Evolutionary conservation across 2,113 vertebrate genomes (phyloP).

Genomic region (Corvus moneduloides): DNA sequence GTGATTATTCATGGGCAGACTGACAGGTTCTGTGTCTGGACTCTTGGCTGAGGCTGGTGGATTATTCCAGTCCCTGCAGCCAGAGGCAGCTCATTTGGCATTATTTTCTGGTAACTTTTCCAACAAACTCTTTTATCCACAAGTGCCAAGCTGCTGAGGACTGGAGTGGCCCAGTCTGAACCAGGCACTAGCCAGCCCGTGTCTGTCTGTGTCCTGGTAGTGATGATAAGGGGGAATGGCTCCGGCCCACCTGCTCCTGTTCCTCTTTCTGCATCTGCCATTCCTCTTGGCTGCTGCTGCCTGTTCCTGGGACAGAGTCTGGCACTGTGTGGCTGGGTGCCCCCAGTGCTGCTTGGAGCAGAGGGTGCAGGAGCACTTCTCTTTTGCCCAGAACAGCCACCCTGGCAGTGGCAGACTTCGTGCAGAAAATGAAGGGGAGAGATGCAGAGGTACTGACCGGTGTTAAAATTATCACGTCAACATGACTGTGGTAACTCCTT

Average conservation of each 20-base stretch:
- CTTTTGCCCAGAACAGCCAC: background rate
- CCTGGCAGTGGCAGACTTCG: background rate
- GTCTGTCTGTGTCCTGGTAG: background rate
- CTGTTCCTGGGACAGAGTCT: background rate
- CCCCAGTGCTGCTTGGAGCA: accelerated
- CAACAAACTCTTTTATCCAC: background rate
- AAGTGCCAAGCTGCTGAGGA: background rate
- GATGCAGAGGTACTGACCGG: background rate
- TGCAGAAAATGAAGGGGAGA: background rate
- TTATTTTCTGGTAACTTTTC: background rate
- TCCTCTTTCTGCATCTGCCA: background rate
- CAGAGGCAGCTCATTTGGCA: conserved; percentile 8
- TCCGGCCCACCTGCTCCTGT: accelerated
- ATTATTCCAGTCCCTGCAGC: conserved; percentile 1
- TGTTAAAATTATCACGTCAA: accelerated
- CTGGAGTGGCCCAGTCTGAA: background rate
- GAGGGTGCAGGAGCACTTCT: background rate
- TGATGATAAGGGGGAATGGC: background rate
- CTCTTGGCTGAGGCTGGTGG: background rate
- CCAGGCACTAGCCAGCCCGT: background rate
- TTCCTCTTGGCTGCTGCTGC: background rate
- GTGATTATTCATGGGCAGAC: background rate
- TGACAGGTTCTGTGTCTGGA: background rate
- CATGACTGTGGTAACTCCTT: accelerated
- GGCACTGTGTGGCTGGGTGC: background rate